Conservation (phyloP, 2,797 vertebrate genomes). For the Diplodus sargus region DNA sequence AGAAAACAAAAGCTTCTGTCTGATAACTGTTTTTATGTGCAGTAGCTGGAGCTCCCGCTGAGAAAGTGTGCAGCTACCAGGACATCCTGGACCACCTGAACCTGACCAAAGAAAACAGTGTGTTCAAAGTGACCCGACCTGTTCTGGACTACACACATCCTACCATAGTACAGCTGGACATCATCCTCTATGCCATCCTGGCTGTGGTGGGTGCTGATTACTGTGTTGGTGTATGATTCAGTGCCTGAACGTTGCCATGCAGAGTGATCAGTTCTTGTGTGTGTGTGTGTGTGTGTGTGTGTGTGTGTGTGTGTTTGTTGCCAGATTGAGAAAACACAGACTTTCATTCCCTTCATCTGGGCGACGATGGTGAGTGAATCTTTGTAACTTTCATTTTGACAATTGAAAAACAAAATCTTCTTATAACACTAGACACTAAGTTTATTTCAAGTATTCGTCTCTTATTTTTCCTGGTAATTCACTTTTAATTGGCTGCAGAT, state of each 20-base stretch:
- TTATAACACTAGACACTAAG: neutral
- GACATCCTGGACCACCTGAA: conserved; percentile 81
- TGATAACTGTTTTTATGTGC: conserved; percentile 26
- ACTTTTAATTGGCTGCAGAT: conserved; percentile 43
- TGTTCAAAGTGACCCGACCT: conserved; percentile 73
- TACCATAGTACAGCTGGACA: conserved; percentile 68
- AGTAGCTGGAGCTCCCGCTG: neutral
- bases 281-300: conserved; percentile 1
- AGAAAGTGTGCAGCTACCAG: conserved; percentile 76
- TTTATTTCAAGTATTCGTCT: neutral
- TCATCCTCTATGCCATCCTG: conserved; percentile 75
- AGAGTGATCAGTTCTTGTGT: neutral
- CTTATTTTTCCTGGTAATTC: neutral
- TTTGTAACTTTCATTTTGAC: neutral
- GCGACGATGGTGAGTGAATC: conserved; percentile 56
- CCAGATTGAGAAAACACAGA: conserved; percentile 82
- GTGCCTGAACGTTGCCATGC: neutral
- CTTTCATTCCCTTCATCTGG: conserved; percentile 78
- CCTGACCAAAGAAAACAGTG: conserved; percentile 60
- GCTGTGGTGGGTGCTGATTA: conserved; percentile 67
- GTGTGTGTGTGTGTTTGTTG: conserved; percentile 10
- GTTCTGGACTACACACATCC: conserved; percentile 73
- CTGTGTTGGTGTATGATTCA: neutral
- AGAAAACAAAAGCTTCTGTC: neutral
- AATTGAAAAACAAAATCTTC: neutral